Evolutionary conservation across 2,797 vertebrate species (phyloP).

Genomic region (Cryptoblepharus egeriae): DNA sequence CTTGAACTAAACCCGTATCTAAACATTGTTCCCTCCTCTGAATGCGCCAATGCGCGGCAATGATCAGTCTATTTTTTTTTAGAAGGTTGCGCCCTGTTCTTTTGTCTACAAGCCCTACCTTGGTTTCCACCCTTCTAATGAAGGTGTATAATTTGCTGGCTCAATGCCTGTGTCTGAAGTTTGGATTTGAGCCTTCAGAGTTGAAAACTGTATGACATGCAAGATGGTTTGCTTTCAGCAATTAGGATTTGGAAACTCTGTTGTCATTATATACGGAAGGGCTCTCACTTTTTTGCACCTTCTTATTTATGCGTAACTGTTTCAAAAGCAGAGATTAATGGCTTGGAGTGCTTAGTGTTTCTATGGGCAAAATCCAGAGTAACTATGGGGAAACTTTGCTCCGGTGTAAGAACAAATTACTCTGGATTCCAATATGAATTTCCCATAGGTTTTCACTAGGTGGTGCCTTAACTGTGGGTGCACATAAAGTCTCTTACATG

Average conservation of each 20-base stretch:
- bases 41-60: not conserved
- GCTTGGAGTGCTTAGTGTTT: constrained; percentile 8
- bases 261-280: constrained; percentile 19
- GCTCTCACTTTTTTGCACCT: not conserved
- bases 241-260: constrained; percentile 37
- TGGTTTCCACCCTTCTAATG: constrained; percentile 54
- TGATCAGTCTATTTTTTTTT: constrained; percentile 10
- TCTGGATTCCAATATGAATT: no score
- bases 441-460: no score
- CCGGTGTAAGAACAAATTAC: no score
- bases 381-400: no score
- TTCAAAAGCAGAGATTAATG: not conserved
- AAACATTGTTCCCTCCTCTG: not conserved
- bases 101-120: constrained; percentile 49
- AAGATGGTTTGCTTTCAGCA: constrained; percentile 30
- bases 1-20: constrained; percentile 21
- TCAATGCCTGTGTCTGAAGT: constrained; percentile 8
- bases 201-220: constrained; percentile 10
- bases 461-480: no score
- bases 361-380: no score
- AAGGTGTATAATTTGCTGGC: constrained; percentile 56
- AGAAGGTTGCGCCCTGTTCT: constrained; percentile 16
- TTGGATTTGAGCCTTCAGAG: constrained; percentile 10
- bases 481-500: no score
- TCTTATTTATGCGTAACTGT: not conserved